These are phyloP conservation scores for Apis cerana DNA, from an alignment of 1,140 invertebrate species.

Conservation along the genomic window DNA sequence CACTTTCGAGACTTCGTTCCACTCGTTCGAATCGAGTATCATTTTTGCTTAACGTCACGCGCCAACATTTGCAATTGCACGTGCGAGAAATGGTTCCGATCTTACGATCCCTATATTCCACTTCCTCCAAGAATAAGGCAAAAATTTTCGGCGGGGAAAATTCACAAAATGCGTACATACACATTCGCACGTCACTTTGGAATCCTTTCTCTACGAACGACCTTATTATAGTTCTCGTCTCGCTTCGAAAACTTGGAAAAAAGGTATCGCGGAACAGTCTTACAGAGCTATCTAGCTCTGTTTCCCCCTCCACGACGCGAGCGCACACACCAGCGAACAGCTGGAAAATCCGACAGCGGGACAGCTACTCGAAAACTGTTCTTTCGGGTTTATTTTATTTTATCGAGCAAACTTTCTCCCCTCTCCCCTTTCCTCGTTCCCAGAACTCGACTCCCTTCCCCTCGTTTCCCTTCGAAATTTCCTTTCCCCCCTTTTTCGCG, in stretches of 20 bases:
- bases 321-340: too few species aligned
- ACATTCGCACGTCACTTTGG: too few species aligned
- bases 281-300: too few species aligned
- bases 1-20: conserved; percentile 19
- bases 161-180: too few species aligned
- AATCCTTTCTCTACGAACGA: too few species aligned
- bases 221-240: too few species aligned
- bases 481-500: conserved; percentile 1
- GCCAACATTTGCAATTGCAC: too few species aligned
- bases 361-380: not conserved
- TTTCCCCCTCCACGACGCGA: too few species aligned
- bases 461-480: conserved; percentile 17
- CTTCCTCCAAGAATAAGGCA: not conserved
- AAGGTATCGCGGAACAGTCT: too few species aligned
- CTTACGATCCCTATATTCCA: not conserved
- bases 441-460: not conserved
- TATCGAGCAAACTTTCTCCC: not conserved
- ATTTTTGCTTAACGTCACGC: not conserved
- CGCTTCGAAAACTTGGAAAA: too few species aligned
- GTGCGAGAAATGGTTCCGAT: not conserved
- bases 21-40: not conserved
- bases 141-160: not conserved
- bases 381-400: not conserved
- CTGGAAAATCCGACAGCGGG: too few species aligned
- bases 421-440: not conserved